These are phyloP conservation scores for Adelges cooleyi DNA, from an alignment of 1,140 invertebrate species.

Conservation along the genomic window DNA sequence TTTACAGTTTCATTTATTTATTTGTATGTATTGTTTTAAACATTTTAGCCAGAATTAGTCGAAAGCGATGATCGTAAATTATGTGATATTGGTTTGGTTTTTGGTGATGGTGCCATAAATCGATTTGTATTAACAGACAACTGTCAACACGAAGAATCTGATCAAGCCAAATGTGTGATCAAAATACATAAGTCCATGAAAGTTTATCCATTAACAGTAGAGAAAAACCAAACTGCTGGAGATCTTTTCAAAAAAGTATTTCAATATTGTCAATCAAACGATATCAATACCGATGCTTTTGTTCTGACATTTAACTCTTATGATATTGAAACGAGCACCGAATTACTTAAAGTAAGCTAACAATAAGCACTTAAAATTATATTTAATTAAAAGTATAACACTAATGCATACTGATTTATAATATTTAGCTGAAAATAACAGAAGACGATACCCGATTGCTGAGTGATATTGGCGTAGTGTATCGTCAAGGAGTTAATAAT, in stretches of 20 bases:
- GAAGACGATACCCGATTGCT: slow-evolving; percentile 18
- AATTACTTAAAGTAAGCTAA: slow-evolving; percentile 4
- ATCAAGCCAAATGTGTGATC: background rate
- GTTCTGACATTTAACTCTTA: slow-evolving; percentile 15
- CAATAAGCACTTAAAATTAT: no score
- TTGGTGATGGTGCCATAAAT: slow-evolving; percentile 12
- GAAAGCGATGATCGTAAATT: slow-evolving; percentile 1
- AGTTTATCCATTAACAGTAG: background rate
- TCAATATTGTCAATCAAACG: background rate
- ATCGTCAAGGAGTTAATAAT: background rate
- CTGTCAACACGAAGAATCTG: background rate
- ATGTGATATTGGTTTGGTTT: slow-evolving; percentile 2
- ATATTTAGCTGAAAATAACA: background rate
- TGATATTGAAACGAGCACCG: background rate
- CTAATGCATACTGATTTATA: background rate
- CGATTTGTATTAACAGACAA: slow-evolving; percentile 13
- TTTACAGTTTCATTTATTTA: no score
- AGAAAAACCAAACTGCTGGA: background rate
- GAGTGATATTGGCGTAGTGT: slow-evolving; percentile 3
- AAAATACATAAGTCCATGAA: background rate
- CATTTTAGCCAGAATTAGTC: background rate
- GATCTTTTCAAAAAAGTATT: slow-evolving; percentile 7
- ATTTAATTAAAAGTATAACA: no score
- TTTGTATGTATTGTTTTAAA: no score
- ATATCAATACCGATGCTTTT: background rate